These are phyloP conservation scores for Pharmacophagus antenor DNA, from an alignment of 2,888 invertebrate species.

Conservation along the genomic window DNA sequence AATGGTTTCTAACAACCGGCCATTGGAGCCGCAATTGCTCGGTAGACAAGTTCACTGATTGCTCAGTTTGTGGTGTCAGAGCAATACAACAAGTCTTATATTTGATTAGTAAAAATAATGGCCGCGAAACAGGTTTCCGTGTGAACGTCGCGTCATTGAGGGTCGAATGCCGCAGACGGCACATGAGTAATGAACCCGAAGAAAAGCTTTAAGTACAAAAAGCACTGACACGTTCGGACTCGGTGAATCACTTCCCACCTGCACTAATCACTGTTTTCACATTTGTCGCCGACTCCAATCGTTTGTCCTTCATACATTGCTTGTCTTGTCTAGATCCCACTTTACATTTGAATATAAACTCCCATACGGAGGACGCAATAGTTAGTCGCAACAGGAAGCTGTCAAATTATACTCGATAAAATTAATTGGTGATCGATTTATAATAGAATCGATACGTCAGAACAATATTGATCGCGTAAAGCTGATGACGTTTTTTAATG, in stretches of 20 bases:
- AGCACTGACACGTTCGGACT: conserved; percentile 20
- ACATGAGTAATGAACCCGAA: conserved; percentile 26
- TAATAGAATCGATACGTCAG: too few relatives aligned
- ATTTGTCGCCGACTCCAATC: conserved; percentile 5
- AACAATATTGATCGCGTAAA: too few relatives aligned
- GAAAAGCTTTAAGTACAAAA: conserved; percentile 24
- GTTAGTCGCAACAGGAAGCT: too few relatives aligned
- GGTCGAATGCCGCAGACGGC: conserved; percentile 25
- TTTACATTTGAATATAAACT: not conserved
- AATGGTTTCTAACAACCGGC: not conserved
- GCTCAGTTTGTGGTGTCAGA: conserved; percentile 16
- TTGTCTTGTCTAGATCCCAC: not conserved
- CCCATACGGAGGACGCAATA: too few relatives aligned
- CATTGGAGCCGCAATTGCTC: not conserved
- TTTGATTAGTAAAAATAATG: conserved; percentile 31
- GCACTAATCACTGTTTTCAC: not conserved
- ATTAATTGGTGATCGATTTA: too few relatives aligned
- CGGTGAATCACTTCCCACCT: conserved; percentile 21
- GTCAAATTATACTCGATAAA: too few relatives aligned
- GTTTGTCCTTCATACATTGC: conserved; percentile 12
- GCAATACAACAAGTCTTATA: conserved; percentile 11
- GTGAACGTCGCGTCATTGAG: conserved; percentile 28
- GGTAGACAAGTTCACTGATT: conserved; percentile 15
- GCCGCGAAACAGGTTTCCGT: conserved; percentile 28
- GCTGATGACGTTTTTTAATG: too few relatives aligned